A percentile compares a stretch with the other conserved stretches of the same genome.
phyloP scores from a whole-genome alignment of 2,888 invertebrate species.

The Phalera bucephala region DNA sequence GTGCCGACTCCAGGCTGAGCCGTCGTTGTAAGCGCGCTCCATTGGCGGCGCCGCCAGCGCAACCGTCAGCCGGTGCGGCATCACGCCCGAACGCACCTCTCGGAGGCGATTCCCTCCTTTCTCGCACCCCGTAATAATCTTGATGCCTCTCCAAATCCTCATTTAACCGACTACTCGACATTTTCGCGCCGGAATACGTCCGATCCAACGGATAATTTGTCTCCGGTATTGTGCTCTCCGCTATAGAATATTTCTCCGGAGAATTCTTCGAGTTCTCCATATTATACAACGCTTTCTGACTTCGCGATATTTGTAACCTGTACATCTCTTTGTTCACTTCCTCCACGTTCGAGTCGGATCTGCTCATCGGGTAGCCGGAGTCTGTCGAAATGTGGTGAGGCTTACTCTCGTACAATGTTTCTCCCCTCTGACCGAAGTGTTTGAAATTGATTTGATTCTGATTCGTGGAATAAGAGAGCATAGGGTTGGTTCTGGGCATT shows the following conservation, averaged over 20 bases:
- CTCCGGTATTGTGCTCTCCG: constrained; percentile 65
- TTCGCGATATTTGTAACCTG: constrained; percentile 74
- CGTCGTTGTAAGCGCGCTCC: constrained; percentile 83
- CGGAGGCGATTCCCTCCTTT: constrained; percentile 65
- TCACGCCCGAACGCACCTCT: constrained; percentile 56
- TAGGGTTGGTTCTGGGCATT: constrained; percentile 84
- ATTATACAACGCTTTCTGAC: constrained; percentile 75
- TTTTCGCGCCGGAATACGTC: constrained; percentile 72
- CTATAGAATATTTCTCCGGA: constrained; percentile 63
- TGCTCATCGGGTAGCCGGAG: constrained; percentile 72
- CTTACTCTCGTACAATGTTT: constrained; percentile 72
- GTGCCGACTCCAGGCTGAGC: constrained; percentile 87
- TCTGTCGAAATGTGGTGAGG: constrained; percentile 75
- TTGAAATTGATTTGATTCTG: constrained; percentile 73
- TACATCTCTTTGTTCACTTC: constrained; percentile 82
- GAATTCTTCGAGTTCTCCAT: constrained; percentile 72
- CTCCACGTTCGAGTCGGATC: constrained; percentile 78
- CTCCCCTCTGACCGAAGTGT: constrained; percentile 76
- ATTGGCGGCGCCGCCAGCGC: constrained; percentile 58
- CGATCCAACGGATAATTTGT: constrained; percentile 76
- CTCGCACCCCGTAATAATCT: constrained; percentile 61
- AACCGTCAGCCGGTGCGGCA: constrained; percentile 65
- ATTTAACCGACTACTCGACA: constrained; percentile 71
- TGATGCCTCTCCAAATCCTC: constrained; percentile 73
- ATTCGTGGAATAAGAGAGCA: constrained; percentile 79